Evolutionary conservation across 2,113 vertebrate genomes (phyloP).

Genomic region (Caranx melampygus): DNA sequence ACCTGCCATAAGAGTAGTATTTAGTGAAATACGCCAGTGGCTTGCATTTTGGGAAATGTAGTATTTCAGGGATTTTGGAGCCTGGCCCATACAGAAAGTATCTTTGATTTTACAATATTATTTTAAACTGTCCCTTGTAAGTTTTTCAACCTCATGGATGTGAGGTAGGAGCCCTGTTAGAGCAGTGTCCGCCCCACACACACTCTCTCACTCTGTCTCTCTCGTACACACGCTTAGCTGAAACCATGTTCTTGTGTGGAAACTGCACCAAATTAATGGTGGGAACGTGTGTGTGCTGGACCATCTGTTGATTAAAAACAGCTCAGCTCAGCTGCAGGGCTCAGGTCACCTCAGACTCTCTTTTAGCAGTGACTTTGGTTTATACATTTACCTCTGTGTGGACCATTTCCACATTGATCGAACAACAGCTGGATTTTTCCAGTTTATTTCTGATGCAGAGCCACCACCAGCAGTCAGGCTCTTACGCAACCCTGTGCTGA

Average conservation of each 20-base stretch:
- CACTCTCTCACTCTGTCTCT: background rate
- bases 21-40: no score
- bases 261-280: slow-evolving; percentile 12
- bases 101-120: no score
- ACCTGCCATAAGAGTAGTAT: no score
- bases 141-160: no score
- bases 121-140: no score
- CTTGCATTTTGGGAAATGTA: no score
- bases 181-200: background rate
- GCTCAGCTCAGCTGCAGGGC: background rate
- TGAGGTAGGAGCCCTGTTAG: background rate
- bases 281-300: slow-evolving; percentile 28
- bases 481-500: slow-evolving; percentile 48
- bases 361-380: background rate
- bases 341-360: background rate
- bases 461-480: slow-evolving; percentile 11
- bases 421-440: slow-evolving; percentile 33
- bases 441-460: slow-evolving; percentile 12
- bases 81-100: no score
- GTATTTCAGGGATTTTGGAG: no score
- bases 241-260: slow-evolving; percentile 18
- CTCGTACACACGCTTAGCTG: background rate
- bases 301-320: slow-evolving; percentile 33
- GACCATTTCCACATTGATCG: slow-evolving; percentile 27
- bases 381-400: slow-evolving; percentile 36